phyloP scores from a whole-genome alignment of 2,888 invertebrate species.

The Anthrax anthrax region DNA sequence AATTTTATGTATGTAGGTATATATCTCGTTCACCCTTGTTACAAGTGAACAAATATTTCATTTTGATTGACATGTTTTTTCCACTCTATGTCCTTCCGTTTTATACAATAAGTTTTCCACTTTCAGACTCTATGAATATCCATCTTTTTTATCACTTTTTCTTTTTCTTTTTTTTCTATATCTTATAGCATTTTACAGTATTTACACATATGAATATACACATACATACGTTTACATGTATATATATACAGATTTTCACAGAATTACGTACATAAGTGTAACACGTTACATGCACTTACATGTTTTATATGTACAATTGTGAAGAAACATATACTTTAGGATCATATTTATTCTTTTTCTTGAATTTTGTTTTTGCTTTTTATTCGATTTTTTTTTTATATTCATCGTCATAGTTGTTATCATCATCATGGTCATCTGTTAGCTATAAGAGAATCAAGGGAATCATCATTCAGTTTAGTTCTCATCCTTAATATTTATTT shows the following conservation, averaged over 20 bases:
- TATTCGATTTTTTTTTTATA: too few relatives aligned
- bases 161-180: too few relatives aligned
- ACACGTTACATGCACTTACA: too few relatives aligned
- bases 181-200: too few relatives aligned
- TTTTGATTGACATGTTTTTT: constrained; percentile 5
- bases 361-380: too few relatives aligned
- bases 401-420: neutral
- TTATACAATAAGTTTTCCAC: neutral
- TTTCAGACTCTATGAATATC: constrained; percentile 1
- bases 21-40: neutral
- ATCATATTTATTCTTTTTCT: too few relatives aligned
- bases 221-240: too few relatives aligned
- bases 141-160: neutral
- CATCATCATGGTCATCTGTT: neutral
- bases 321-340: too few relatives aligned
- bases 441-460: neutral
- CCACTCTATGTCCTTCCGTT: neutral
- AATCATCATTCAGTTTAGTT: neutral
- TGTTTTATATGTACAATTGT: too few relatives aligned
- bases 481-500: neutral
- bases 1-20: neutral
- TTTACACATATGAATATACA: too few relatives aligned
- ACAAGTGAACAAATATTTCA: constrained; percentile 2
- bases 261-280: too few relatives aligned
- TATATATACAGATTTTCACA: too few relatives aligned